Evolutionary conservation across 37 sponge, comb jelly and placozoan genomes (phyloP), one percentile per base, ranked within the genome.

Genomic region (Halisarca cf. caerulea): DNA sequence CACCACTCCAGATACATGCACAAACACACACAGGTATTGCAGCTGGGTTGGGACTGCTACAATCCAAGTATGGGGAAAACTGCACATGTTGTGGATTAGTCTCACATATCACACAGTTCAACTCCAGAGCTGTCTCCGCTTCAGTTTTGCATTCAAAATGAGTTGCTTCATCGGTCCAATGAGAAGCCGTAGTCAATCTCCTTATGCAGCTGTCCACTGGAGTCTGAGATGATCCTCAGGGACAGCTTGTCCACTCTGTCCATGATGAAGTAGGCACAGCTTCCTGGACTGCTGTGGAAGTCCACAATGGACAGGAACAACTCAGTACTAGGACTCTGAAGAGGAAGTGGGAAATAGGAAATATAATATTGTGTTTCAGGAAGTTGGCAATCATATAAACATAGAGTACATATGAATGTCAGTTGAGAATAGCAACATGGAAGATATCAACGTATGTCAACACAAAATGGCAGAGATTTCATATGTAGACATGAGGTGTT

Each of bases 161-260:
- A 96, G 57, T 21, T 88, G 81, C 57, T 88, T 70, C 58, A 96
- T 93, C 30, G 93, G 61, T 20, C 94, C 82, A 39, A 91, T 90
- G 66, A 93, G 87, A 96, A 89, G 83, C 84, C 35, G 57, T 93
- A 91, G 75, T 96, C 96, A n/a, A 96, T 53, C 79, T 96, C 96
- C 24, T 79, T 86, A 60, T 93, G 91, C n/a, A 89, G 70, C 23
- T 66, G 40, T 14, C 88, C 91, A 15, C 58, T 83, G 3, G 85
- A 42, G 78, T 89, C 88, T 18, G 93, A 83, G 18, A 93, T 81
- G 47, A 93, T 72, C 58, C 84, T 86, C 4, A 82, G 43, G 36
- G 98, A 97, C 25, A 97, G 81, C 21, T 71, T 83, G 54, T 86
- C 91, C 60, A 86, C 90, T 60, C 90, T 78, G 69, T 94, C 86